Base-by-base conservation (phyloP, 2,113 vertebrate genomes). In the Saguinus midas region DNA sequence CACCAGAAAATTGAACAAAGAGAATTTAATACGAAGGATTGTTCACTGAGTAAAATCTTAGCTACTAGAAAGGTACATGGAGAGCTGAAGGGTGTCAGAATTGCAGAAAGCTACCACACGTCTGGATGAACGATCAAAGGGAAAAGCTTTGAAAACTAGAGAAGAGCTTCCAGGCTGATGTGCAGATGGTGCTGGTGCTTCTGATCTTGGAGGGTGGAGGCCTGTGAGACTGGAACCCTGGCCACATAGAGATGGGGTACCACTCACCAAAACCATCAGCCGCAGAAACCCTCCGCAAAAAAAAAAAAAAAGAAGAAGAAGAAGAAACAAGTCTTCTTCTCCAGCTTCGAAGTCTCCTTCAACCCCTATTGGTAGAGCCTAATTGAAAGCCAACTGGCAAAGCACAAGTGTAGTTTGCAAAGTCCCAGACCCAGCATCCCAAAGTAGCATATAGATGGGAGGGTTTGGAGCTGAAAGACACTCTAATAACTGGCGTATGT, bases 21-120 rank as follows among this genome's bases (percentile, higher is more conserved):
- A 75, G 35, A 94, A 95, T 80, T 87, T 87, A 92, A 86, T 86
- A 90, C 48, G 91, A 82, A 92, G 58, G 37, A 18, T 29, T 92
- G 75, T 72, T 82, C 85, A 80, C 35, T 11, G 57, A 87, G 21
- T 90, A 78, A 81, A 92, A 84, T 70, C 43, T 94, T 64, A 91
- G 57, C 40, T 52, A 35, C n/a, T 79, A 83, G 90, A 87, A 91
- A 79, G 37, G 91, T 66, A 91, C 82, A 73, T 6, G 29, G 45
- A 78, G 80, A 95, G 20, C 8, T 35, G 27, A 73, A 27, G 12
- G 48, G 32, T 45, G 3, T 94, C 76, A 70, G 52, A 90, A 84
- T 48, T 61, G 61, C 50, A 85, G 90, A 92, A 93, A 90, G 52
- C 88, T 75, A 64, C 64, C 23, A 70, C 72, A 40, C 37, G 0